phyloP scores from a whole-genome alignment of 2,888 invertebrate species.

The Dyspetes luteomarginatus region DNA sequence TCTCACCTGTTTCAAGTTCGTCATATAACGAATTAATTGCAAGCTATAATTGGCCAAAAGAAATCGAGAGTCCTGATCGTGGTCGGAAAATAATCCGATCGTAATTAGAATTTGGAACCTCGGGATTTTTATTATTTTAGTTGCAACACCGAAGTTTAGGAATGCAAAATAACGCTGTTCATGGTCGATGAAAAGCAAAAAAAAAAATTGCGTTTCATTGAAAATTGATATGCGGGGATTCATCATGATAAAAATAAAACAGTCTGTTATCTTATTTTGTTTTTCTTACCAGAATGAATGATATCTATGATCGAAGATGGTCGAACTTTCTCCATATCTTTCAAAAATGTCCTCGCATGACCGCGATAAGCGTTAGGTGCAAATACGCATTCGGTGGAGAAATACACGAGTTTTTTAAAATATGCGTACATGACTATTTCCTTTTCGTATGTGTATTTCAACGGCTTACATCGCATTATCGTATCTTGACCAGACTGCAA shows the following conservation, averaged over 20 bases:
- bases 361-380: slow-evolving; percentile 99
- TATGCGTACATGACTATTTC: slow-evolving; percentile 99
- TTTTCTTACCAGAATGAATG: slow-evolving; percentile 90
- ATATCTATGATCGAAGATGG: slow-evolving; percentile 97
- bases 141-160: too few species aligned
- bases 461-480: slow-evolving; percentile 96
- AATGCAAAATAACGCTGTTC: too few species aligned
- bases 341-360: slow-evolving; percentile 94
- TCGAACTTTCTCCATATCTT: slow-evolving; percentile 97
- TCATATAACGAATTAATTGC: slow-evolving; percentile 8
- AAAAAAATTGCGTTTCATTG: too few species aligned
- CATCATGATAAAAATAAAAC: too few species aligned
- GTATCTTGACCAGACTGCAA: slow-evolving; percentile 90
- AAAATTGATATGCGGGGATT: too few species aligned
- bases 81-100: too few species aligned
- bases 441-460: slow-evolving; percentile 99
- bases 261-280: neutral
- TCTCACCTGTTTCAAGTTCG: slow-evolving; percentile 88
- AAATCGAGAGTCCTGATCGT: too few species aligned
- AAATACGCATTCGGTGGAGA: slow-evolving; percentile 99
- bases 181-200: too few species aligned
- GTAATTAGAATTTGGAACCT: too few species aligned
- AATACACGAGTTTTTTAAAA: slow-evolving; percentile 97
- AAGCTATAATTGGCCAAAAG: neutral
- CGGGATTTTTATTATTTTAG: too few species aligned